A percentile compares a stretch with the other conserved stretches of the same genome.
These are phyloP conservation scores for Junonia oenone DNA, from an alignment of 2,888 invertebrate species.

Conservation along the genomic window DNA sequence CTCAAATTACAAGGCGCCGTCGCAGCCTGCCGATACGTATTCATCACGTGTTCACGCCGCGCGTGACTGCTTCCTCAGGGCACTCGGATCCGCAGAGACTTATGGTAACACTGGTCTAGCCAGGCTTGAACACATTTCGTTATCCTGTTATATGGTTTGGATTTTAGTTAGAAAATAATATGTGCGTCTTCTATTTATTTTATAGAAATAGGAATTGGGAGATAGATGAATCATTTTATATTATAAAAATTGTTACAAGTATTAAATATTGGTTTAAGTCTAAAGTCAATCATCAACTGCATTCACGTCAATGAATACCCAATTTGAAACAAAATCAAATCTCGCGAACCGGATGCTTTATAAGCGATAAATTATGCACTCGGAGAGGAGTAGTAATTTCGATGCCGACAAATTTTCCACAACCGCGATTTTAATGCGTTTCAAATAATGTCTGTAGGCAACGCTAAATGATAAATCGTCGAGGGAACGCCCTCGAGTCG, in stretches of 20 bases:
- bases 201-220: background rate
- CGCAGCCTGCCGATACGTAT: constrained; percentile 70
- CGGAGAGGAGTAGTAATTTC: constrained; percentile 72
- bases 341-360: constrained; percentile 57
- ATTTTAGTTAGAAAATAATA: background rate
- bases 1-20: constrained; percentile 78
- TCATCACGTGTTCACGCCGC: constrained; percentile 73
- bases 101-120: background rate
- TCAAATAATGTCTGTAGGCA: constrained; percentile 79
- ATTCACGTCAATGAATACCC: constrained; percentile 55
- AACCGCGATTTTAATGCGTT: constrained; percentile 77
- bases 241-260: no score
- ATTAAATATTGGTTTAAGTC: background rate
- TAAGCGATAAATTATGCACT: constrained; percentile 73
- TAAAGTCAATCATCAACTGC: constrained; percentile 42
- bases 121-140: background rate
- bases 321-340: constrained; percentile 60
- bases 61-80: constrained; percentile 75
- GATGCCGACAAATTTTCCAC: constrained; percentile 78
- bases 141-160: background rate
- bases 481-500: constrained; percentile 68
- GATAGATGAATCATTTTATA: background rate
- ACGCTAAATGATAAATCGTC: constrained; percentile 78
- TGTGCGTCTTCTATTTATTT: background rate
- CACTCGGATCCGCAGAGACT: constrained; percentile 30